Base-by-base conservation (phyloP, 37 sponge, comb jelly and placozoan species). In the Halisarca cf. caerulea region DNA sequence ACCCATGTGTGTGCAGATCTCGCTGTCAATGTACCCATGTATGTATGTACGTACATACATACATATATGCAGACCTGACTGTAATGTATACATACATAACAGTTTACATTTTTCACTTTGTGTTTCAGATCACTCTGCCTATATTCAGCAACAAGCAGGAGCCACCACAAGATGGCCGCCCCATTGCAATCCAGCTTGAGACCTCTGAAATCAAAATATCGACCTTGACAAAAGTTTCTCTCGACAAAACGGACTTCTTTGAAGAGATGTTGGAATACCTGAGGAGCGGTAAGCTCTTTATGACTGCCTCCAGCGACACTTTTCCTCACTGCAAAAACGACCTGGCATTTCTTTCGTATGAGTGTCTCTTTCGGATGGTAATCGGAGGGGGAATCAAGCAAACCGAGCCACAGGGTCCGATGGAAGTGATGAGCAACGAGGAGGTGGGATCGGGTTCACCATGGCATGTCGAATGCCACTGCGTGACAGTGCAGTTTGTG, bases 171-270 rank as follows among this genome's bases (percentile, higher is more conserved):
- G 87, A 90, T 57, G 87, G 87, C 43, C 84, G 93, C 0, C 93
- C 93, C 5, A 83, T 66, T 37, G 93, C 93, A 8, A 82, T 93
- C 14, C 93, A 93, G 75, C 15, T 89, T 1, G 93, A 93, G 54
- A 93, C 93, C 0, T 44, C 87, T 0, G 80, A 86, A 37, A 93
- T 93, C 30, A 37, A 47, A 23, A 25, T 81, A n/a, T 37, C 69
- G 18, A 87, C 88, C 66, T 41, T 40, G 33, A 33, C 90, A 11
- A 88, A 89, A 7, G 59, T 61, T 27, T 40, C 57, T 0, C 78
- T 93, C 39, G 61, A 86, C 20, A 2, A 58, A 4, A 51, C 86
- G 21, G 17, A 55, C 32, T 24, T 27, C 57, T 93, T 93, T 43
- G 33, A 32, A 0, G 0, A 71, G 8, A 85, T 88, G 41, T 18